Percentiles rank a stretch among this genome's conserved stretches.
Evolutionary conservation across 2,797 vertebrate species (phyloP).

Genomic region (Catamblyrhynchus diadema): DNA sequence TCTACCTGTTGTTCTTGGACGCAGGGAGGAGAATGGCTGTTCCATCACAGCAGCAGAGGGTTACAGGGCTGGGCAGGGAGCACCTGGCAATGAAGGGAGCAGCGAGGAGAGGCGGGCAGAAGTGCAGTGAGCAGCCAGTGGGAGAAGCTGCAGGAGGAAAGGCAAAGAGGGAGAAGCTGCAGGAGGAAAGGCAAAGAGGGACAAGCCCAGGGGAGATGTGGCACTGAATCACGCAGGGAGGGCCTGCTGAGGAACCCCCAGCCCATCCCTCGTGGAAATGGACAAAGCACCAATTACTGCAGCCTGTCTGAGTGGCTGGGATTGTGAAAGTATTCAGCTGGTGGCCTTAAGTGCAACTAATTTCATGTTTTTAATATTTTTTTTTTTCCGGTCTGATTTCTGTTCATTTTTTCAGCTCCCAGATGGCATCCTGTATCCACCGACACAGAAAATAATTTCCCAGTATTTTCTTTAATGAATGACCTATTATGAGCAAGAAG

Average conservation of each 20-base stretch:
- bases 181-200: not conserved
- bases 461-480: constrained; percentile 55
- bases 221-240: not conserved
- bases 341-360: constrained; percentile 4
- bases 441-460: constrained; percentile 53
- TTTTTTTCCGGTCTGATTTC: not conserved
- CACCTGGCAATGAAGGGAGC: not conserved
- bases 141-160: not conserved
- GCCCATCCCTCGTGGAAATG: not conserved
- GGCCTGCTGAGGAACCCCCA: not conserved
- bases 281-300: not conserved
- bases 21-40: fast-evolving
- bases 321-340: not conserved
- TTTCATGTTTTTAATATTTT: not conserved
- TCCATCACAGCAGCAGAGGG: fast-evolving
- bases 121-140: not conserved
- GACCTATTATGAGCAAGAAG: constrained; percentile 31
- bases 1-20: not conserved
- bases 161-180: not conserved
- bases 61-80: not conserved
- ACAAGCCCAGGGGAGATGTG: not conserved
- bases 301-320: not conserved
- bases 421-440: constrained; percentile 55
- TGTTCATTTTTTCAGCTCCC: constrained; percentile 46
- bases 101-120: not conserved